Evolutionary conservation across 2,888 invertebrate genomes (phyloP).

Genomic region (Papilio gigon): DNA sequence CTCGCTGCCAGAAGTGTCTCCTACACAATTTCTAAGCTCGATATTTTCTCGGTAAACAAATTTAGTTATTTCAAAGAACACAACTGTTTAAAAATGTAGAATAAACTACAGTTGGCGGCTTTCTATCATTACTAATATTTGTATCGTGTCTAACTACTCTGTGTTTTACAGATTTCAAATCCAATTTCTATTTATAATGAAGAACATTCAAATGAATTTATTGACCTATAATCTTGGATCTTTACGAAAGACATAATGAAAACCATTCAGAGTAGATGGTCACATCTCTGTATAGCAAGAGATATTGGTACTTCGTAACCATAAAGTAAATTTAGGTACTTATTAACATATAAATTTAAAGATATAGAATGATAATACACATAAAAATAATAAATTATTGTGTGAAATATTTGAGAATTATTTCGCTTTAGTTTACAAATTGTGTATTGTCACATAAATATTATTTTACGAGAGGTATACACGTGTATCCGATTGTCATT

Average conservation of each 20-base stretch:
- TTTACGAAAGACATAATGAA: too few species aligned
- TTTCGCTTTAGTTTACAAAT: slow-evolving; percentile 10
- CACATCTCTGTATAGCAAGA: too few species aligned
- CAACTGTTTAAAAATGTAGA: neutral
- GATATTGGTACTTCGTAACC: too few species aligned
- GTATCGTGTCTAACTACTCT: neutral
- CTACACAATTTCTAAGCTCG: slow-evolving; percentile 43
- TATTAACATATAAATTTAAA: neutral
- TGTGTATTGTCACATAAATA: slow-evolving; percentile 22
- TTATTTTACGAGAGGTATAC: slow-evolving; percentile 19
- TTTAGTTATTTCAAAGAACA: slow-evolving; percentile 15
- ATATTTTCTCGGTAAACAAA: slow-evolving; percentile 7
- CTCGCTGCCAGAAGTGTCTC: slow-evolving; percentile 50
- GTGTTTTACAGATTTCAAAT: too few species aligned
- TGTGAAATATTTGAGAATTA: neutral
- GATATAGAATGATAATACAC: neutral
- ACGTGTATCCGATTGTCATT: slow-evolving; percentile 15
- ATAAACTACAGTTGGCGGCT: slow-evolving; percentile 2
- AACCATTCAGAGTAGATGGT: too few species aligned
- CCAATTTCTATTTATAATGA: too few species aligned
- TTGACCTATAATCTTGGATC: too few species aligned
- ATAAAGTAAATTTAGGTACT: too few species aligned
- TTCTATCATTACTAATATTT: neutral
- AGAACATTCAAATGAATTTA: too few species aligned
- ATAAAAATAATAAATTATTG: slow-evolving; percentile 4